Evolutionary conservation across 2,888 invertebrate species (phyloP), one percentile per base, ranked within the genome.

Genomic region (Ormyrus labotus): DNA sequence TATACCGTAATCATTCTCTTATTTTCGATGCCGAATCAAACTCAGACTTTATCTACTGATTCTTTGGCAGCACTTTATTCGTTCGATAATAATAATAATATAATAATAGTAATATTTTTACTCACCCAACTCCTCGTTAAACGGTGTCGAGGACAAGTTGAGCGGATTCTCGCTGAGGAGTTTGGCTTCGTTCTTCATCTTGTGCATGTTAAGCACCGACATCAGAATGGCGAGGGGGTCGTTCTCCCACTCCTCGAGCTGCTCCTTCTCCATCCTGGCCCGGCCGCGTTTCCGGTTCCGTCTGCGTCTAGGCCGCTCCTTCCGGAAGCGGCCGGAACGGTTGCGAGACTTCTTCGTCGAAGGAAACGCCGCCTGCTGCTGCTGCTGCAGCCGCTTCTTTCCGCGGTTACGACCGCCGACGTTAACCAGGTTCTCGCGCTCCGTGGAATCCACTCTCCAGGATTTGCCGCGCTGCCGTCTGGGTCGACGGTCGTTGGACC

Each of bases 231-330:
- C 19, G 19, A 19, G 19, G 2, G 19, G 19, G 19, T 19, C 19
- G 19, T 19, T 19, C 2, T 73, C 80, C 75, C 67, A 70, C 50
- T 78, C 79, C 78, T 65, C 61, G 65, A 69, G 58, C 73, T 10
- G 34, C 8, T 19, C 19, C 19, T 19, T 81, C 81, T 85, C 77
- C 80, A 86, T 0, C 82, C 84, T 48, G 55, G n/a, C 47, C n/a
- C 63, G 11, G 61, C 64, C n/a, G n/a, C 63, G 72, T 4, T 80
- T 71, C 19, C 72, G 9, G 51, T 78, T 80, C 1, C 75, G 34
- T 47, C 68, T 13, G 2, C 80, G 70, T 19, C 74, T 48, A 0
- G 71, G 34, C 0, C 70, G 73, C 9, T 81, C 80, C 55, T 75
- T 68, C 9, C 78, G 61, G 10, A 47, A 65, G 19, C 19, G 19